Evolutionary conservation across 2,797 vertebrate species (phyloP), one percentile per base, ranked within the genome.

Genomic region (Vespertilio murinus): DNA sequence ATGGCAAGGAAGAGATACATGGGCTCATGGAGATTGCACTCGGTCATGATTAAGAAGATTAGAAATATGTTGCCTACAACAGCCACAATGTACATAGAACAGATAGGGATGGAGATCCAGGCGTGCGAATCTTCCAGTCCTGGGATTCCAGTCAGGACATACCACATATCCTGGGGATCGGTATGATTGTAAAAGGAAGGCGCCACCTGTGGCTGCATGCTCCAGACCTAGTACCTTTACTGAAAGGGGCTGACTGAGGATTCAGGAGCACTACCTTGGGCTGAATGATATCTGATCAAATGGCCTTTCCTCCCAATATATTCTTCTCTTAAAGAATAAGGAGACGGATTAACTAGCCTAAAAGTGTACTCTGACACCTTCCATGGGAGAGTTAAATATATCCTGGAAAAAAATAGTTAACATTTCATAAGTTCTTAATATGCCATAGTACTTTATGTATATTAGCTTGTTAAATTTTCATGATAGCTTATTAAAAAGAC

Each of bases 1-100:
- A 98, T 98, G 77, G 85, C 97, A 40, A 98, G 97, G 86, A 98
- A 98, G 90, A 98, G 96, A 56, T 97, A 98, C 98, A 98, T 98
- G 5, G 98, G 98, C n/a, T 97, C 96, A 23, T 78, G 95, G 54
- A 98, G 97, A 78, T 83, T 97, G 1, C 16, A 38, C 54, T 98
- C 98, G 0, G 73, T 95, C 79, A 86, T 4, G 4, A 85, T 88
- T 71, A 97, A 73, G 23, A 96, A 73, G 42, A 97, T 74, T 38
- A 97, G 30, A 33, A 91, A 92, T 35, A 61, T 47, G 25, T 96
- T 97, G 77, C 96, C 96, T 10, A 70, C 4, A 2, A 94, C 2
- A 14, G 95, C 92, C 22, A 93, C 79, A 65, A 89, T 17, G 35
- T 96, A 96, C 89, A 91, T 94, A 8, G 45, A 86, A 38, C 94